Evolutionary conservation across 2,113 vertebrate genomes (phyloP).

Genomic region (Lamprotornis superbus): DNA sequence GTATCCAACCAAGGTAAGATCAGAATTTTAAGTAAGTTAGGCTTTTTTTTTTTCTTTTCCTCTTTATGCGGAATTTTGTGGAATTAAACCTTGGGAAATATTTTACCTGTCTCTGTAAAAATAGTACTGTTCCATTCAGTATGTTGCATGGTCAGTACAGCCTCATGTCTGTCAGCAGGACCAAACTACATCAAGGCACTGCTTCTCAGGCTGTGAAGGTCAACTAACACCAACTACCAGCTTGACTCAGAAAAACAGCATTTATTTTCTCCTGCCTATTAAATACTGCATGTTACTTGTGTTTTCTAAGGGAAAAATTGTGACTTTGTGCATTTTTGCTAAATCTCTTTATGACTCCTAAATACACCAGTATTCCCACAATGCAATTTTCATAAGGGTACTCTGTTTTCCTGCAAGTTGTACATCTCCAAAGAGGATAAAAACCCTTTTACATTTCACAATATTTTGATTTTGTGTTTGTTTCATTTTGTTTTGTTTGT

Average conservation of each 20-base stretch:
- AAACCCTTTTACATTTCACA: not conserved
- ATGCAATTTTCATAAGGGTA: not conserved
- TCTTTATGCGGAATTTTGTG: conserved; percentile 19
- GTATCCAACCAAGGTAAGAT: not conserved
- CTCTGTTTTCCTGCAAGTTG: not conserved
- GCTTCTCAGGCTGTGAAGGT: not conserved
- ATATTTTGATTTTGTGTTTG: not conserved
- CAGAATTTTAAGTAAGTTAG: not conserved
- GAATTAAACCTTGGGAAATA: conserved; percentile 26
- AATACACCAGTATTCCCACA: not conserved
- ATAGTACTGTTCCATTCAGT: conserved; percentile 10
- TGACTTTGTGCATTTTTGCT: not conserved
- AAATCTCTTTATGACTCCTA: not conserved
- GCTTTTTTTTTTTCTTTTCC: not conserved
- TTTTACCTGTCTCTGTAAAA: conserved; percentile 27
- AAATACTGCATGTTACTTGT: not conserved
- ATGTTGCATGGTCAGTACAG: not conserved
- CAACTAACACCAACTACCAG: not conserved
- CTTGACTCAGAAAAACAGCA: not conserved
- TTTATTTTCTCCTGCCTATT: not conserved
- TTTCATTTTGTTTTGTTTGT: not conserved
- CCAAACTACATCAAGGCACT: not conserved
- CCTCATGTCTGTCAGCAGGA: conserved; percentile 16
- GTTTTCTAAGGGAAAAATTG: not conserved
- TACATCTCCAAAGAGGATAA: not conserved